These are phyloP conservation scores for Burhinus oedicnemus DNA, from an alignment of 2,113 vertebrate genomes.

Conservation along the genomic window DNA sequence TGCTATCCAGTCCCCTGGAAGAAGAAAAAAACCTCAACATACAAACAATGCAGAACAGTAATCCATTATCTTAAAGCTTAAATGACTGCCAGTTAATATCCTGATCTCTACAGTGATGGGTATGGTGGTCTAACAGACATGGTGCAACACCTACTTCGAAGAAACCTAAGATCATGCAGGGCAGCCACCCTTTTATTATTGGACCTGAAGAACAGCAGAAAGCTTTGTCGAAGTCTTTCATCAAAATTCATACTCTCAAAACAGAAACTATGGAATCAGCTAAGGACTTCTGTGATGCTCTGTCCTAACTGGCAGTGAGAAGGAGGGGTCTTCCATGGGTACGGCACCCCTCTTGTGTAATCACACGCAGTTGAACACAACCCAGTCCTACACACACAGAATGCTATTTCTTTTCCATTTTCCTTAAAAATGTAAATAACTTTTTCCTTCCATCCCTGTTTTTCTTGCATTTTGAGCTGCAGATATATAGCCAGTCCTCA, in stretches of 20 bases:
- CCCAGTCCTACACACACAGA: not conserved
- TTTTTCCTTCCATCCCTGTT: not conserved
- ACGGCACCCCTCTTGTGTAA: not conserved
- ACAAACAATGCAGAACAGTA: not conserved
- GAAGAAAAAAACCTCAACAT: not conserved
- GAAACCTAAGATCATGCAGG: not conserved
- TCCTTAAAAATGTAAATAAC: not conserved
- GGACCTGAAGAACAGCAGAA: not conserved
- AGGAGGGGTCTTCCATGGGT: not conserved
- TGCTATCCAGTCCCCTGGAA: not conserved
- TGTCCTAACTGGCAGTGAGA: not conserved
- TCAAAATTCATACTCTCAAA: not conserved
- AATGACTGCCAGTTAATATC: not conserved
- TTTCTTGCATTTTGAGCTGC: not conserved
- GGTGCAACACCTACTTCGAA: not conserved
- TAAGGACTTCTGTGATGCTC: not conserved
- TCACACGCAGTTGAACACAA: rapidly evolving
- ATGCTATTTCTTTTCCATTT: not conserved
- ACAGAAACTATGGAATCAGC: not conserved
- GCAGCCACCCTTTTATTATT: not conserved
- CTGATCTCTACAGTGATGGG: not conserved
- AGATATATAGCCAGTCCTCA: not conserved
- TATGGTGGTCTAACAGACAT: not conserved
- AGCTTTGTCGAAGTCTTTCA: not conserved
- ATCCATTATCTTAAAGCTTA: not conserved